phyloP scores from a whole-genome alignment of 2,888 invertebrate genomes.

The Neuroscelio doddi region DNA sequence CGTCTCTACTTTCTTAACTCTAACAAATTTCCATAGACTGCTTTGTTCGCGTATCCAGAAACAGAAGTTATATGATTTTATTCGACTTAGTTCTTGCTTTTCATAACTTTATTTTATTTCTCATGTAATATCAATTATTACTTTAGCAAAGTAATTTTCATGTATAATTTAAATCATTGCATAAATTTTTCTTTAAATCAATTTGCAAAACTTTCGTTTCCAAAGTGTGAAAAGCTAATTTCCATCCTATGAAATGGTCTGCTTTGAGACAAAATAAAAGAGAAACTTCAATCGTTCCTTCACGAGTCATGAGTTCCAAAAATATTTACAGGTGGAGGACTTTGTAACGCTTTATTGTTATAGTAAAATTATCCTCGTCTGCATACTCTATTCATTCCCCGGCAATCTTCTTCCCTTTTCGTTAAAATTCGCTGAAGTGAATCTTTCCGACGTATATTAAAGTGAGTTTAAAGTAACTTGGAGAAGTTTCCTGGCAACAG shows the following conservation, averaged over 20 bases:
- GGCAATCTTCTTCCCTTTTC: constrained; percentile 26
- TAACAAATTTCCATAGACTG: constrained; percentile 17
- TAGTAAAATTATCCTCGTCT: constrained; percentile 17
- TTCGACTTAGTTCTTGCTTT: constrained; percentile 4
- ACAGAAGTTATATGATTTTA: constrained; percentile 15
- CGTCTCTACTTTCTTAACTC: constrained; percentile 15
- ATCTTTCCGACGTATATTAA: constrained; percentile 30
- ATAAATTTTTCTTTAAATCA: too few species aligned
- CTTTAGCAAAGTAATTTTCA: constrained; percentile 20
- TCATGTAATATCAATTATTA: constrained; percentile 12
- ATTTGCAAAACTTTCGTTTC: constrained; percentile 15
- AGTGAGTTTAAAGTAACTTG: constrained; percentile 34
- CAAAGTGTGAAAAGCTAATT: constrained; percentile 2
- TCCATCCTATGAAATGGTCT: not conserved
- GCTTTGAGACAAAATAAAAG: not conserved
- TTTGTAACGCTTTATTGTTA: constrained; percentile 14
- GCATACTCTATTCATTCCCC: constrained; percentile 24
- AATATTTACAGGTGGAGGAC: constrained; percentile 16
- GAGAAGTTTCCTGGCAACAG: constrained; percentile 29
- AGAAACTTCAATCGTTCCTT: constrained; percentile 7
- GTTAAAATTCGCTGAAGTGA: constrained; percentile 27
- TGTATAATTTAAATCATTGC: not conserved
- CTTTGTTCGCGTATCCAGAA: constrained; percentile 17
- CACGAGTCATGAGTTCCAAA: not conserved
- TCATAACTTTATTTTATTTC: not conserved